Conservation (phyloP, 2,113 vertebrate species). For the Elaphurus davidianus region DNA sequence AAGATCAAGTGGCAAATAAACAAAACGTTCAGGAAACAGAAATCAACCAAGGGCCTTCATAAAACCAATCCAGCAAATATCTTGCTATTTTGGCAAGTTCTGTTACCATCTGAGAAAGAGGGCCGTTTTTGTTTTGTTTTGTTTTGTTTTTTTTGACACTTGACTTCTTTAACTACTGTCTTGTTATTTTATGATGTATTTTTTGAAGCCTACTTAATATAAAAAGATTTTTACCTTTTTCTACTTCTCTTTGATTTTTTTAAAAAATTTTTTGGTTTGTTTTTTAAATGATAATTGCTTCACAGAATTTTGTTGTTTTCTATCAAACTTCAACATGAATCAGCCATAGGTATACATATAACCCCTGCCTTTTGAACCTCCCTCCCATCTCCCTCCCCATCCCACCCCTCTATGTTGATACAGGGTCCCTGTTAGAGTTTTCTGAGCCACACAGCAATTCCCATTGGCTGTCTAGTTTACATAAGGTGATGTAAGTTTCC, state of each 20-base stretch:
- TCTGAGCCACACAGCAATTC: neutral
- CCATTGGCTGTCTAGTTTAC: neutral
- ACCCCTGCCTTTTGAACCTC: neutral
- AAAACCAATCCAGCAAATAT: neutral
- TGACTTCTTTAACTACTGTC: neutral
- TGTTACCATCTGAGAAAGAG: neutral
- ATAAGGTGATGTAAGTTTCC: neutral
- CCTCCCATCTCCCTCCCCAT: neutral
- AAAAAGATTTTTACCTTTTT: neutral
- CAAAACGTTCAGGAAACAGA: neutral
- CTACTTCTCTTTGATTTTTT: conserved; percentile 7
- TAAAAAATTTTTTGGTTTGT: neutral
- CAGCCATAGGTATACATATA: neutral
- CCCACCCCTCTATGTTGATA: neutral
- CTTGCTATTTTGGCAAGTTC: neutral
- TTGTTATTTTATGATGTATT: neutral
- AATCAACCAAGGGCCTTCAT: neutral
- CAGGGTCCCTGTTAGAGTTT: neutral
- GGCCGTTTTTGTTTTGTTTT: accelerated
- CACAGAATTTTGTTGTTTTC: neutral
- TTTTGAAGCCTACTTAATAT: neutral
- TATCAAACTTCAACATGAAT: neutral
- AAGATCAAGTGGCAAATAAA: neutral
- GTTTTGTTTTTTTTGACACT: neutral
- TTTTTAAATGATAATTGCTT: neutral